Evolutionary conservation across 2,113 vertebrate species (phyloP).

Genomic region (Cottus gobio): DNA sequence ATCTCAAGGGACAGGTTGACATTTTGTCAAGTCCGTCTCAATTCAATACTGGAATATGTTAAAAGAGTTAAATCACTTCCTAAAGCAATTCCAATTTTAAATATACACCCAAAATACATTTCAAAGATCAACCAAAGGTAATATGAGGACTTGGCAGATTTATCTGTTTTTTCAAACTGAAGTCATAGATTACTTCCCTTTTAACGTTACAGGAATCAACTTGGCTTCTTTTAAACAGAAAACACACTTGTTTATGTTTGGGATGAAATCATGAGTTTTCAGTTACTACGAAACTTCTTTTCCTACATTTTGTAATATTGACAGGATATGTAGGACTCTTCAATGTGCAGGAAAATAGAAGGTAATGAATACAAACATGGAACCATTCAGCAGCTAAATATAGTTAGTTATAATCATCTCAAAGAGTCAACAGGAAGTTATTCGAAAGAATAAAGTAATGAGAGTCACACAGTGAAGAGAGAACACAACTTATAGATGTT

Average conservation of each 20-base stretch:
- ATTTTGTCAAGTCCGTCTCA: no score
- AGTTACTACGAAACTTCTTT: neutral
- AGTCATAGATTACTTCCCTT: neutral
- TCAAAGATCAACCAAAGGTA: no score
- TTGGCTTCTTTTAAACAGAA: neutral
- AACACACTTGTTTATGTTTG: neutral
- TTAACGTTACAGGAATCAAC: neutral
- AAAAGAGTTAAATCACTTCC: no score
- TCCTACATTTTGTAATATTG: neutral
- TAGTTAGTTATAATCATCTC: neutral
- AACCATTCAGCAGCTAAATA: neutral
- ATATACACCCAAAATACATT: no score
- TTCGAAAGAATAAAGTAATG: neutral
- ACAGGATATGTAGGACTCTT: neutral
- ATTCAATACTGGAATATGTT: no score
- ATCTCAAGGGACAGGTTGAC: no score
- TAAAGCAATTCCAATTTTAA: no score
- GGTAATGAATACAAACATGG: neutral
- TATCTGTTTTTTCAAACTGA: neutral
- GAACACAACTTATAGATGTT: neutral
- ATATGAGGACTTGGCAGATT: neutral
- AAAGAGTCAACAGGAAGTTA: neutral
- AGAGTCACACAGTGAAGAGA: no score
- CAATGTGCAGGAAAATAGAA: neutral
- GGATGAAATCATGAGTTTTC: neutral